Percentiles rank a stretch among this genome's conserved stretches.
Evolutionary conservation across 1,140 invertebrate species (phyloP).

Genomic region (Caenorhabditis latens): DNA sequence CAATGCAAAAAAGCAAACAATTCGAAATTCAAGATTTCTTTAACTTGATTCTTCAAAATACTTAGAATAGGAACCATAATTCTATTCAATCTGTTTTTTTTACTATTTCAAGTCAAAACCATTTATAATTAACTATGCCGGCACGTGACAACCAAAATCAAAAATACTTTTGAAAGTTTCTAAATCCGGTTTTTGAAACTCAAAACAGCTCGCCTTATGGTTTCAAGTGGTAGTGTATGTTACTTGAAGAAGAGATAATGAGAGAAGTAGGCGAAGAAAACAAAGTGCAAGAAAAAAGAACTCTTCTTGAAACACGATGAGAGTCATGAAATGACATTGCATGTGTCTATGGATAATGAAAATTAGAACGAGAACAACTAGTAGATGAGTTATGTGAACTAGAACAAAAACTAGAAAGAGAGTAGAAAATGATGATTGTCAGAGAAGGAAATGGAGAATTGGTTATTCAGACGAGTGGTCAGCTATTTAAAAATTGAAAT

Average conservation of each 20-base stretch:
- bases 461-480: background rate
- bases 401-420: background rate
- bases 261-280: slow-evolving; percentile 2
- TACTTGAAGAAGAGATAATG: slow-evolving; percentile 29
- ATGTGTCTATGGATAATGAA: slow-evolving; percentile 29
- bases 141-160: too few species aligned
- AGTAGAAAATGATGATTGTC: too few species aligned
- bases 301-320: background rate
- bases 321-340: slow-evolving; percentile 16
- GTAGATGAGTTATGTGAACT: background rate
- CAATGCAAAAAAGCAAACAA: too few species aligned
- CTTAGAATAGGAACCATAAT: too few species aligned
- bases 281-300: slow-evolving; percentile 44
- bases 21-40: too few species aligned
- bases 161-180: background rate
- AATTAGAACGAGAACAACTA: background rate
- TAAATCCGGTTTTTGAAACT: background rate
- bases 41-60: too few species aligned
- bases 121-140: too few species aligned
- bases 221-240: slow-evolving; percentile 19
- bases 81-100: too few species aligned
- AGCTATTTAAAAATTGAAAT: slow-evolving; percentile 5
- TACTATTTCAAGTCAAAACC: too few species aligned
- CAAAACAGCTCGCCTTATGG: background rate
- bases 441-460: background rate